Percentiles rank a stretch among this genome's conserved stretches.
Conservation (phyloP, 2,113 vertebrate genomes). For the Cyprinodon variegatus region DNA sequence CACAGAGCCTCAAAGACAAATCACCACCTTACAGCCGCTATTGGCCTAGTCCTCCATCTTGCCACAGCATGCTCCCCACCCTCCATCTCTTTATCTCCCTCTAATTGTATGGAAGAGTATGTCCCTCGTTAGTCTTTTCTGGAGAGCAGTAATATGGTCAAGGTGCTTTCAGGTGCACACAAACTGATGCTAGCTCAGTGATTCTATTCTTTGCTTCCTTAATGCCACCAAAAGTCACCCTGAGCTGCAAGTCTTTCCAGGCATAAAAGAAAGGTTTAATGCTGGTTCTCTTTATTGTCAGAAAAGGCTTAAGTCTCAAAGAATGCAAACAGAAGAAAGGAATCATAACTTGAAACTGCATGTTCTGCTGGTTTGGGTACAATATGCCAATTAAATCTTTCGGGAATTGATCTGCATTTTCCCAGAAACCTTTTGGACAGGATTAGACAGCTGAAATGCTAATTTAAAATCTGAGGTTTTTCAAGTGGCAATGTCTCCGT, state of each 20-base stretch:
- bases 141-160: constrained; percentile 21
- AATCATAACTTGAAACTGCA: background rate
- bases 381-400: background rate
- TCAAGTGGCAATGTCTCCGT: background rate
- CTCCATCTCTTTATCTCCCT: constrained; percentile 55
- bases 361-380: background rate
- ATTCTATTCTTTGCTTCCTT: constrained; percentile 7
- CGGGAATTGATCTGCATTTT: background rate
- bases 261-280: background rate
- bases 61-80: constrained; percentile 28
- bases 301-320: background rate
- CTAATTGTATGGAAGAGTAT: constrained; percentile 36
- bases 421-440: background rate
- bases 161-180: constrained; percentile 22
- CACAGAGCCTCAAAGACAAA: constrained; percentile 74
- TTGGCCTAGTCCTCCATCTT: constrained; percentile 58
- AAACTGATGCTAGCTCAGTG: constrained; percentile 3
- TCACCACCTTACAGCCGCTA: constrained; percentile 54
- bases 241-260: background rate
- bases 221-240: background rate
- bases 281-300: background rate
- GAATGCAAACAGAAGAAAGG: background rate
- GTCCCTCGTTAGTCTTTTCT: constrained; percentile 43
- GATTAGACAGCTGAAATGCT: background rate
- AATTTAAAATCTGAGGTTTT: background rate